Percentiles rank a stretch among this genome's conserved stretches.
Evolutionary conservation across 2,113 vertebrate species (phyloP).

Genomic region (Stegastes partitus): DNA sequence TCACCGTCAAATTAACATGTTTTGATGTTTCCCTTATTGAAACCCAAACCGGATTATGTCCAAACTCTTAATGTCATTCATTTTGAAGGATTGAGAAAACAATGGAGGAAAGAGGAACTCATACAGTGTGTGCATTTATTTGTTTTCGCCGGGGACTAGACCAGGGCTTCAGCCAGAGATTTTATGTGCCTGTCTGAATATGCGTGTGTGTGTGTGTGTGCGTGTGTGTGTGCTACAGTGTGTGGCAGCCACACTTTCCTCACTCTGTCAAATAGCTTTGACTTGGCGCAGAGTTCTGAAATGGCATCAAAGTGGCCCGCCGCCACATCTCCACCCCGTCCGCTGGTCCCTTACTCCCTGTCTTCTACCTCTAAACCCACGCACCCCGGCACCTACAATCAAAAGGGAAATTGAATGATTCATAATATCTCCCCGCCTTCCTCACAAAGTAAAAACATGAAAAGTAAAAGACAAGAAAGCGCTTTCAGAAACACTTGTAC

Average conservation of each 20-base stretch:
- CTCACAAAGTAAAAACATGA: conserved; percentile 81
- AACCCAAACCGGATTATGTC: conserved; percentile 64
- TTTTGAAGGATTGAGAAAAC: conserved; percentile 59
- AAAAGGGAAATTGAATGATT: conserved; percentile 86
- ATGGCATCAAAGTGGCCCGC: conserved; percentile 78
- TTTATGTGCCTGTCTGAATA: conserved; percentile 38
- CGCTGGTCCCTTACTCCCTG: conserved; percentile 65
- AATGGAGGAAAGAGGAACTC: conserved; percentile 31
- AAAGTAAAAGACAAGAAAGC: conserved; percentile 82
- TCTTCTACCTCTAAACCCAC: conserved; percentile 73
- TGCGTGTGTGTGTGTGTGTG: conserved; percentile 33
- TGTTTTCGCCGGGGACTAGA: conserved; percentile 60
- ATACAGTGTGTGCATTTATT: conserved; percentile 50
- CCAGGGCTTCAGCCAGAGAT: conserved; percentile 54
- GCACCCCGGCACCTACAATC: conserved; percentile 76
- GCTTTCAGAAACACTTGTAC: conserved; percentile 75
- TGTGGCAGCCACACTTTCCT: conserved; percentile 63
- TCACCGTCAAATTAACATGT: conserved; percentile 48
- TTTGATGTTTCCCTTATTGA: conserved; percentile 58
- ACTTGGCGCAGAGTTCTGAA: conserved; percentile 70
- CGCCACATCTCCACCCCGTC: conserved; percentile 56
- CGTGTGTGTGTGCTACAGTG: conserved; percentile 1
- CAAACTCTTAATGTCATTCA: conserved; percentile 60
- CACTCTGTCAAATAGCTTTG: conserved; percentile 72
- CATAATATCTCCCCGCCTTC: conserved; percentile 75